Conservation (phyloP, 1,140 invertebrate species). For the Diorhabda elongata region DNA sequence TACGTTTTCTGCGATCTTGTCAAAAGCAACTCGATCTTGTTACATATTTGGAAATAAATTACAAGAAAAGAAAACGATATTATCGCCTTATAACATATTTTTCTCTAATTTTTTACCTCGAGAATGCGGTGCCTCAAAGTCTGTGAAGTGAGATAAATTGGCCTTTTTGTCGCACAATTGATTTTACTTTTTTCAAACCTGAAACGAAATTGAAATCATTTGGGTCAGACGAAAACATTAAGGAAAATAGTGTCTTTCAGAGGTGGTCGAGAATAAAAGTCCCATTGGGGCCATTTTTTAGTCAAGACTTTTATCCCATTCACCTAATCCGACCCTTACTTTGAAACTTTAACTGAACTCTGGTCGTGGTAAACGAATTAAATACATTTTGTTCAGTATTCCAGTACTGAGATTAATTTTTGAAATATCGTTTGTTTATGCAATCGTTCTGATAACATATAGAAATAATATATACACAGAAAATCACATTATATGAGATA, state of each 20-base stretch:
- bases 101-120: slow-evolving; percentile 9
- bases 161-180: slow-evolving; percentile 9
- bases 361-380: too few relatives aligned
- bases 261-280: neutral
- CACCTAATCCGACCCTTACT: neutral
- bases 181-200: slow-evolving; percentile 11
- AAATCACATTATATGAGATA: too few relatives aligned
- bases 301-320: neutral
- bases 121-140: neutral
- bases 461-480: too few relatives aligned
- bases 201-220: slow-evolving; percentile 9
- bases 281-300: neutral
- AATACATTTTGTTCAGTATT: too few relatives aligned
- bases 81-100: slow-evolving; percentile 13
- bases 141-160: slow-evolving; percentile 13
- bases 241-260: neutral
- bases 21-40: slow-evolving; percentile 4
- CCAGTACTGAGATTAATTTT: too few relatives aligned
- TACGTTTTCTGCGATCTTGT: neutral
- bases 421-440: too few relatives aligned
- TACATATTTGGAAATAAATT: slow-evolving; percentile 8
- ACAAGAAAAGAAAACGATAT: slow-evolving; percentile 9
- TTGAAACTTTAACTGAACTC: too few relatives aligned
- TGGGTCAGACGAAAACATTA: neutral
- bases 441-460: too few relatives aligned